Evolutionary conservation across 2,113 vertebrate genomes (phyloP).

Genomic region (Agelaius tricolor): DNA sequence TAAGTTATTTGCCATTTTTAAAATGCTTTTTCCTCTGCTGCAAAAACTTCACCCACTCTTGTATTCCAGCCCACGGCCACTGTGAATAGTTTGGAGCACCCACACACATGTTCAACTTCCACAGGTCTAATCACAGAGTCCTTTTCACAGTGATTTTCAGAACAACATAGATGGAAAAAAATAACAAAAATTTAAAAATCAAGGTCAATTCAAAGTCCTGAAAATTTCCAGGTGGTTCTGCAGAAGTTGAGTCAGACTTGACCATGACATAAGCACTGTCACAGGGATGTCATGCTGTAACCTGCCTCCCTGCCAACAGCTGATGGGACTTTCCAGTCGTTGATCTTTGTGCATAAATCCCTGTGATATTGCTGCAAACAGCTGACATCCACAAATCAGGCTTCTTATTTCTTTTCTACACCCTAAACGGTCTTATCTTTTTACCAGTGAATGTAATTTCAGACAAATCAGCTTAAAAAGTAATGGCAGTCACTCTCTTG

Average conservation of each 20-base stretch:
- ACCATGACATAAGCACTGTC: neutral
- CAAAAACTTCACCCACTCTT: conserved; percentile 59
- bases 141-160: conserved; percentile 40
- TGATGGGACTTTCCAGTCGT: neutral
- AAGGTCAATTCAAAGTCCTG: neutral
- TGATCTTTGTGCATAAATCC: neutral
- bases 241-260: neutral
- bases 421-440: neutral
- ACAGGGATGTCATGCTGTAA: neutral
- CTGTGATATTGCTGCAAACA: neutral
- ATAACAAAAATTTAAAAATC: neutral
- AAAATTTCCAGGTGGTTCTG: neutral
- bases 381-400: neutral
- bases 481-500: neutral
- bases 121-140: conserved; percentile 53
- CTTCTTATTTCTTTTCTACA: neutral
- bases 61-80: conserved; percentile 52
- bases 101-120: conserved; percentile 51
- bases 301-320: neutral
- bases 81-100: conserved; percentile 60
- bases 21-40: conserved; percentile 54
- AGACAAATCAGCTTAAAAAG: neutral
- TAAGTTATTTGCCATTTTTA: conserved; percentile 62
- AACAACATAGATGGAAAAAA: neutral
- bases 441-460: conserved; percentile 6